Evolutionary conservation across 2,888 invertebrate species (phyloP), one percentile per base, ranked within the genome.

Genomic region (Dioctria rufipes): DNA sequence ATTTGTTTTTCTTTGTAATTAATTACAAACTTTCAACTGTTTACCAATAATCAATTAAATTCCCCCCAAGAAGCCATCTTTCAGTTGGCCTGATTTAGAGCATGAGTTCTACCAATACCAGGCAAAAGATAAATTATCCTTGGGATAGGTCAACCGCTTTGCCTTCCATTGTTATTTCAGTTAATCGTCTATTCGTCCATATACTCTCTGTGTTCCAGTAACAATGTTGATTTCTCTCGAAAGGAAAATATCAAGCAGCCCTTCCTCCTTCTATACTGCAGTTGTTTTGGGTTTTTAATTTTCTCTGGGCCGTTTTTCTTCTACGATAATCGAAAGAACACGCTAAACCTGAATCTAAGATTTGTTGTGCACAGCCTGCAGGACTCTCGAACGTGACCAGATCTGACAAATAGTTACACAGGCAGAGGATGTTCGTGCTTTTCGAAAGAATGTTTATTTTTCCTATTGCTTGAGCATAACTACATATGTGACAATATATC

Each of bases 401-500:
- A 39, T 51, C 73, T 40, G 39, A 37, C 42, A 73, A 73, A 6
- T 13, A 73, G 58, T 54, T 73, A 58, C 73, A 58, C 54, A 42
- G n/a, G 13, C 6, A 49, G 11, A 25, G 25, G 49, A 13, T 3
- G 25, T 25, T 25, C 49, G 11, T 11, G 61, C 13, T 69, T 25
- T 69, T 49, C 37, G 25, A 8, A 73, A 73, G 51, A 75, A 25
- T 25, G 25, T 80, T 75, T 81, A 58, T 63, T 54, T 75, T 75
- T 42, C n/a, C 40, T 58, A 75, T 75, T 43, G 66, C 49, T 67
- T 71, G 73, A 80, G 49, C 75, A 67, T 49, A 80, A 67, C 73
- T 75, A 81, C 79, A 81, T 75, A 81, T 81, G 81, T 80, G 80
- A 79, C 79, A 81, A 80, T 73, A 71, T 65, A 71, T 79, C 79